Percentiles rank a stretch among this genome's conserved stretches.
phyloP scores from a whole-genome alignment of 2,797 vertebrate species.

The Loriculus beryllinus region DNA sequence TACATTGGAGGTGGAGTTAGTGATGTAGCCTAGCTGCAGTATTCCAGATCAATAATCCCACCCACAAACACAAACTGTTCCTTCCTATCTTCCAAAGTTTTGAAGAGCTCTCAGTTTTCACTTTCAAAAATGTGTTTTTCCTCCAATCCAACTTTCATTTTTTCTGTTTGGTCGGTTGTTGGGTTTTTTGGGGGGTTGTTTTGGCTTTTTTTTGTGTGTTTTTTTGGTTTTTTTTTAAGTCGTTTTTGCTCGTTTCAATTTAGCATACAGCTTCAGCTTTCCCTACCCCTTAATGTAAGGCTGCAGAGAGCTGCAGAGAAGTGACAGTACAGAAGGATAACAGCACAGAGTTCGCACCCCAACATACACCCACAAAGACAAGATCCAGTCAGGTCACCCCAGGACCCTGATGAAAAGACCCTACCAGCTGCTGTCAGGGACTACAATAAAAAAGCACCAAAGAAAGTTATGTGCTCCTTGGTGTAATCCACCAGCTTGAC shows the following conservation, averaged over 20 bases:
- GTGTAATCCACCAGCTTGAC: slow-evolving; percentile 76
- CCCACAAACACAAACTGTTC: background rate
- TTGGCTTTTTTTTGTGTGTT: background rate
- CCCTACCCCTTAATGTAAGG: background rate
- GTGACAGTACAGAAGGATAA: background rate
- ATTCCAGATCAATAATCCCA: background rate
- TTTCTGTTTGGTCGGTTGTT: background rate
- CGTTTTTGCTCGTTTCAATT: background rate
- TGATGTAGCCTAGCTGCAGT: background rate
- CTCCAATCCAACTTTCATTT: background rate
- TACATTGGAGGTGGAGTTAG: background rate
- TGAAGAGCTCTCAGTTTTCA: background rate
- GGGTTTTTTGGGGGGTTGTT: background rate
- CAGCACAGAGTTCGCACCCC: background rate
- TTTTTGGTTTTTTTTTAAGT: background rate
- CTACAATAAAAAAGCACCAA: slow-evolving; percentile 77
- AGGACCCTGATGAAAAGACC: background rate
- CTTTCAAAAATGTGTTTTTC: background rate
- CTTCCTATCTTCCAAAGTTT: background rate
- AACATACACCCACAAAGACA: fast-evolving
- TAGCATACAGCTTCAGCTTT: background rate
- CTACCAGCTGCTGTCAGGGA: background rate
- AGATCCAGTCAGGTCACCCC: background rate
- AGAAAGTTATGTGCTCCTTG: slow-evolving; percentile 78
- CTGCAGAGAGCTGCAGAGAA: background rate